A percentile compares a stretch with the other conserved stretches of the same genome.
Conservation (phyloP, 2,797 vertebrate genomes). For the Acanthiza pusilla region DNA sequence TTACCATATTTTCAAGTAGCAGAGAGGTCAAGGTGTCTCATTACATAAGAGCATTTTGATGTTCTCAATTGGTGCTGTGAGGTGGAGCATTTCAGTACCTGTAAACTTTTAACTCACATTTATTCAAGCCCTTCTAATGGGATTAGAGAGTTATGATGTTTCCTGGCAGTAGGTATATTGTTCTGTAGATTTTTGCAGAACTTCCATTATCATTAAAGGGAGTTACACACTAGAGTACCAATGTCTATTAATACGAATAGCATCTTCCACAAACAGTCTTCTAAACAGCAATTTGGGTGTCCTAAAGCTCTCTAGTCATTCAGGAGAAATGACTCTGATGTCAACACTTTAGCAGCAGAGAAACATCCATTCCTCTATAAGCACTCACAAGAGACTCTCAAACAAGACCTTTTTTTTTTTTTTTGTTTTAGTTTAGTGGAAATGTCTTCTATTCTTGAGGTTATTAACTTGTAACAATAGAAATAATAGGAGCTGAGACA, state of each 20-base stretch:
- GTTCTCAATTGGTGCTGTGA: background rate
- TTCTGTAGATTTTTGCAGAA: background rate
- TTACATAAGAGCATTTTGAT: background rate
- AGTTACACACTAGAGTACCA: background rate
- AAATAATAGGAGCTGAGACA: slow-evolving; percentile 12
- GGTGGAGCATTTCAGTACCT: background rate
- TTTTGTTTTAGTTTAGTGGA: slow-evolving; percentile 30
- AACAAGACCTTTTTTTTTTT: background rate
- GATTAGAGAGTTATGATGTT: background rate
- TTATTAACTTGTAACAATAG: slow-evolving; percentile 55
- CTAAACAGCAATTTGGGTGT: slow-evolving; percentile 24
- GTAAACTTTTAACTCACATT: background rate
- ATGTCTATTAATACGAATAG: background rate
- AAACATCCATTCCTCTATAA: slow-evolving; percentile 10
- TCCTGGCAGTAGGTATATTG: background rate
- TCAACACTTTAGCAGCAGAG: background rate
- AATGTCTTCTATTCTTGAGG: slow-evolving; percentile 31
- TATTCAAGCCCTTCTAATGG: background rate
- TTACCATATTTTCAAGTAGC: background rate
- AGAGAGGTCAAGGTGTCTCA: background rate
- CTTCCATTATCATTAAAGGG: slow-evolving; percentile 15
- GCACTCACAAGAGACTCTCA: slow-evolving; percentile 14
- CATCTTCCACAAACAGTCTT: background rate
- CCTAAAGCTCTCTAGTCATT: slow-evolving; percentile 35
- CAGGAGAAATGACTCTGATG: slow-evolving; percentile 2